phyloP scores from a whole-genome alignment of 1,140 invertebrate genomes.

The Drosophila nigrodunni region DNA sequence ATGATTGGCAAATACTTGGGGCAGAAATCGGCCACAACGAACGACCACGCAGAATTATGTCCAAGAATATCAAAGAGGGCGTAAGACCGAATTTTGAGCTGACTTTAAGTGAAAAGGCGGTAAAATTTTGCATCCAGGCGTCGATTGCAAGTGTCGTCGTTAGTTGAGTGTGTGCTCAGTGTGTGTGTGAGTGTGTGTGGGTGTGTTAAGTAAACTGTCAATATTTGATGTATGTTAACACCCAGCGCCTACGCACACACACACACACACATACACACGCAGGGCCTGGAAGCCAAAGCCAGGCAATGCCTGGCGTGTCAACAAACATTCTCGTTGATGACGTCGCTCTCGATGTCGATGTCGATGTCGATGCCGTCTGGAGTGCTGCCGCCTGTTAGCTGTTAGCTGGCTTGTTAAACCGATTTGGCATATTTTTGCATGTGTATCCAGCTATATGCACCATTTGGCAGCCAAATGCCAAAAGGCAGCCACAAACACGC shows the following conservation, averaged over 20 bases:
- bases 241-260: constrained; percentile 52
- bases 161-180: constrained; percentile 5
- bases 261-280: constrained; percentile 13
- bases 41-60: constrained; percentile 20
- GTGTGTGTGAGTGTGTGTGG: constrained; percentile 24
- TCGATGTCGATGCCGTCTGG: constrained; percentile 38
- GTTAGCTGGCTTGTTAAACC: constrained; percentile 64
- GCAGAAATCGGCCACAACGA: background rate
- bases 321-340: constrained; percentile 58
- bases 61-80: background rate
- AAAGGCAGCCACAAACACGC: constrained; percentile 77
- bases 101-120: constrained; percentile 28
- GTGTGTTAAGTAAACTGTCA: constrained; percentile 79
- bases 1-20: background rate
- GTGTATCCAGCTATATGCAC: constrained; percentile 69
- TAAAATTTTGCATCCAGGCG: constrained; percentile 10
- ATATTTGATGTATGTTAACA: constrained; percentile 84
- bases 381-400: constrained; percentile 52
- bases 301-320: constrained; percentile 60
- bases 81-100: background rate
- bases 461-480: constrained; percentile 81
- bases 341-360: constrained; percentile 22
- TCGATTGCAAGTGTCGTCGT: constrained; percentile 55
- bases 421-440: constrained; percentile 79
- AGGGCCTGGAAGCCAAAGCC: constrained; percentile 23